Conservation (phyloP, 2,888 invertebrate genomes). For the Cataglyphis livida region DNA sequence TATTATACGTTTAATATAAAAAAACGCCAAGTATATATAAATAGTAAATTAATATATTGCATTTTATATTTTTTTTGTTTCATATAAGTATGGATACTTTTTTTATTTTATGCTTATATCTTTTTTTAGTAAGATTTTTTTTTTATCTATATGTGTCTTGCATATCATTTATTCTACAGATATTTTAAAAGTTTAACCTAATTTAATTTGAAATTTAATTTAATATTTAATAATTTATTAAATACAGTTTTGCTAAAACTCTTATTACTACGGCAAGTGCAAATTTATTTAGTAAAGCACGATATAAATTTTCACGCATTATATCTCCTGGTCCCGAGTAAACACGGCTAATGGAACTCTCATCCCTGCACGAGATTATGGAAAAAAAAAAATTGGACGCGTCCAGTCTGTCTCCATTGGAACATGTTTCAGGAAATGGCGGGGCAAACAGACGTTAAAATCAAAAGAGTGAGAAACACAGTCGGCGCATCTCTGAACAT, state of each 20-base stretch:
- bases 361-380: not conserved
- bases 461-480: slow-evolving; percentile 63
- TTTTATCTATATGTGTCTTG: not conserved
- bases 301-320: not conserved
- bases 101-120: too few species aligned
- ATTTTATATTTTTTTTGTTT: too few species aligned
- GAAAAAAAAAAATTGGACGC: slow-evolving; percentile 33
- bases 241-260: not conserved
- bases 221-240: not conserved
- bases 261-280: not conserved
- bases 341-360: slow-evolving; percentile 54
- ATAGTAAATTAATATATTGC: too few species aligned
- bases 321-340: slow-evolving; percentile 21
- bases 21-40: too few species aligned
- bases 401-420: slow-evolving; percentile 30
- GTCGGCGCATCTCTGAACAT: slow-evolving; percentile 40
- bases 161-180: not conserved
- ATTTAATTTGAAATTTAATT: not conserved
- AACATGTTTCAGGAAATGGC: slow-evolving; percentile 66
- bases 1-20: too few species aligned
- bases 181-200: not conserved
- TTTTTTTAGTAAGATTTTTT: not conserved
- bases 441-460: slow-evolving; percentile 59
- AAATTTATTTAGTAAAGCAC: not conserved
- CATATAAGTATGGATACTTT: too few species aligned